Conservation (phyloP, 2,797 vertebrate species). For the Naso thynnoides region DNA sequence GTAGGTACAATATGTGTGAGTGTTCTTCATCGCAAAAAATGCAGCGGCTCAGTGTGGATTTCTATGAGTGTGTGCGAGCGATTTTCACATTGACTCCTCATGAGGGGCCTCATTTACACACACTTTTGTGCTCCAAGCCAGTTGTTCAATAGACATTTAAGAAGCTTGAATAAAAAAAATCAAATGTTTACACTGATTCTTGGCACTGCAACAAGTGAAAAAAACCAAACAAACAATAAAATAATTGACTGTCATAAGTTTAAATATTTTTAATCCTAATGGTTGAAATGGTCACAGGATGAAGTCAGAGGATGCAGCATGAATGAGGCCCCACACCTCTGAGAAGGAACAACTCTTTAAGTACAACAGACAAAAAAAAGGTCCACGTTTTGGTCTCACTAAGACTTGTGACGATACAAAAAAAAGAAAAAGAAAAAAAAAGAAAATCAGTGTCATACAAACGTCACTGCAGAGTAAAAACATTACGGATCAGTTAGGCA, state of each 20-base stretch:
- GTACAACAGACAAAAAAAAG: not conserved
- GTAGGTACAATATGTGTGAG: not conserved
- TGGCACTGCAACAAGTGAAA: constrained; percentile 12
- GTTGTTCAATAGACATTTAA: not conserved
- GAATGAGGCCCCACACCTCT: constrained; percentile 12
- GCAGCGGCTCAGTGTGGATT: constrained; percentile 27
- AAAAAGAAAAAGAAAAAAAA: too few relatives aligned
- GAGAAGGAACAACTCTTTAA: constrained; percentile 9
- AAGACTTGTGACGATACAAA: not conserved
- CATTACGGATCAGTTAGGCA: not conserved
- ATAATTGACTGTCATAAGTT: constrained; percentile 21
- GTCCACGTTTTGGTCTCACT: constrained; percentile 39
- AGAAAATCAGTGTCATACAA: constrained; percentile 2
- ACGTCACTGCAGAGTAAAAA: constrained; percentile 2
- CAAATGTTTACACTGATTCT: constrained; percentile 38
- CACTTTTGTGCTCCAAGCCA: not conserved
- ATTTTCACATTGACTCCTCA: constrained; percentile 34
- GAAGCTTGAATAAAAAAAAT: constrained; percentile 11
- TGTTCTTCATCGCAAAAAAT: constrained; percentile 42
- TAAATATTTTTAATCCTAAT: constrained; percentile 26
- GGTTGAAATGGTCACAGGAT: constrained; percentile 49
- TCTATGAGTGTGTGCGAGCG: constrained; percentile 4
- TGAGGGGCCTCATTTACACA: not conserved
- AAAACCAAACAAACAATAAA: constrained; percentile 12
- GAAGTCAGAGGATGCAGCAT: constrained; percentile 9